Evolutionary conservation across 2,113 vertebrate genomes (phyloP).

Genomic region (Dromas ardeola): DNA sequence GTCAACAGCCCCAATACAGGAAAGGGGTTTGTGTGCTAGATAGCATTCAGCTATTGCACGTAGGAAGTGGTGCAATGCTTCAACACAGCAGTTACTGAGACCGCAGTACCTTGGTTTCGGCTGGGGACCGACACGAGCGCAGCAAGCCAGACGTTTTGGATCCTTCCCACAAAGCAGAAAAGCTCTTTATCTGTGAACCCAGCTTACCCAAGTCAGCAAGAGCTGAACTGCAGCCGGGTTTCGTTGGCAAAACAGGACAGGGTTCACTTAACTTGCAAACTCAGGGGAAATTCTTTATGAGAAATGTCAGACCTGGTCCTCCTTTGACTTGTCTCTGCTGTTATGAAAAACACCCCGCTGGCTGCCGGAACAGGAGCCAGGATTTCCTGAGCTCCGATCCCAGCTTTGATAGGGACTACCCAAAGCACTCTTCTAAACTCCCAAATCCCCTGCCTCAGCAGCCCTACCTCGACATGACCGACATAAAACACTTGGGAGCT

Average conservation of each 20-base stretch:
- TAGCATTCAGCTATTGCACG: fast-evolving
- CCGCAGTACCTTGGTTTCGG: background rate
- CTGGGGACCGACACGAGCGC: fast-evolving
- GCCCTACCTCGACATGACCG: fast-evolving
- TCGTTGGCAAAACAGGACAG: fast-evolving
- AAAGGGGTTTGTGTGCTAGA: background rate
- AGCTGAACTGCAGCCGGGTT: background rate
- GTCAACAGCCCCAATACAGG: background rate
- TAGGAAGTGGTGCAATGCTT: background rate
- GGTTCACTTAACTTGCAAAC: background rate
- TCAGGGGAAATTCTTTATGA: background rate
- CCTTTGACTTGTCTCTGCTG: background rate
- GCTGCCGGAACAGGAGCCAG: background rate
- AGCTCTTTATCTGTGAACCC: background rate
- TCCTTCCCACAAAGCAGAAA: background rate
- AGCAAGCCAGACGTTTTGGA: background rate
- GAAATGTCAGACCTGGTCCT: background rate
- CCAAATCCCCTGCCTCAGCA: background rate
- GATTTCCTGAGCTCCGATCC: background rate
- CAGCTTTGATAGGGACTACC: background rate
- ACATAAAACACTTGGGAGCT: background rate
- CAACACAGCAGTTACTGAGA: background rate
- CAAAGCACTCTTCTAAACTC: background rate
- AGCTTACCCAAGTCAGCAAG: background rate
- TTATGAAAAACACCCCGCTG: fast-evolving